phyloP scores from a whole-genome alignment of 2,888 invertebrate species.

The Chrysomela aeneicollis region DNA sequence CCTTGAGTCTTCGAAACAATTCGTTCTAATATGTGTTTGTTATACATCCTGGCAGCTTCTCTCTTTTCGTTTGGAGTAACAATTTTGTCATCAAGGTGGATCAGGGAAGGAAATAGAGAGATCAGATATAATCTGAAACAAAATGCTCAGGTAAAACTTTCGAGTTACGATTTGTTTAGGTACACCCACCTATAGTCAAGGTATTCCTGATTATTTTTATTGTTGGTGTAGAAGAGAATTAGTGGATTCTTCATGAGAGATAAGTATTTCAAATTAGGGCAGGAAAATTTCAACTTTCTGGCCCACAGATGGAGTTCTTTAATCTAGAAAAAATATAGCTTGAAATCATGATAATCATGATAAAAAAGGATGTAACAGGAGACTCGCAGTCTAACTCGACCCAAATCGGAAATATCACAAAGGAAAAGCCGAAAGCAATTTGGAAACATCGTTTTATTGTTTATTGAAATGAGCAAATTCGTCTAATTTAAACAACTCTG shows the following conservation, averaged over 20 bases:
- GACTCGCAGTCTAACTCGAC: no score
- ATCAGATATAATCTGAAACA: constrained; percentile 74
- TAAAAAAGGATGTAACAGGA: not conserved
- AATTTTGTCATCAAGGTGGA: constrained; percentile 74
- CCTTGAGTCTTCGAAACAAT: constrained; percentile 53
- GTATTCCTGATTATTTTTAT: constrained; percentile 79
- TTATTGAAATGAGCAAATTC: no score
- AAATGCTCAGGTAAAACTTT: no score
- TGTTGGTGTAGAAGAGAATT: constrained; percentile 78
- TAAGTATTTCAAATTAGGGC: constrained; percentile 77
- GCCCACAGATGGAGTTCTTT: constrained; percentile 73
- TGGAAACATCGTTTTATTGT: no score
- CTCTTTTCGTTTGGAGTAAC: constrained; percentile 72
- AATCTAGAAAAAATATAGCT: constrained; percentile 39
- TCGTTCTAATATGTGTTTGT: constrained; percentile 68
- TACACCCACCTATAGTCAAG: constrained; percentile 73
- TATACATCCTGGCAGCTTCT: constrained; percentile 71
- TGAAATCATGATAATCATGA: no score
- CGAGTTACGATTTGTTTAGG: not conserved
- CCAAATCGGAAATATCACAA: no score
- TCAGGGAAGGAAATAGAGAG: constrained; percentile 73
- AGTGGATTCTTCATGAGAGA: constrained; percentile 88
- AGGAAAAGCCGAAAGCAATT: not conserved
- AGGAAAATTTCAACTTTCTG: constrained; percentile 72
- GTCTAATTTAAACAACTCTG: no score